These are phyloP conservation scores for Chelonus formosanus DNA, from an alignment of 2,888 invertebrate genomes.

Conservation along the genomic window DNA sequence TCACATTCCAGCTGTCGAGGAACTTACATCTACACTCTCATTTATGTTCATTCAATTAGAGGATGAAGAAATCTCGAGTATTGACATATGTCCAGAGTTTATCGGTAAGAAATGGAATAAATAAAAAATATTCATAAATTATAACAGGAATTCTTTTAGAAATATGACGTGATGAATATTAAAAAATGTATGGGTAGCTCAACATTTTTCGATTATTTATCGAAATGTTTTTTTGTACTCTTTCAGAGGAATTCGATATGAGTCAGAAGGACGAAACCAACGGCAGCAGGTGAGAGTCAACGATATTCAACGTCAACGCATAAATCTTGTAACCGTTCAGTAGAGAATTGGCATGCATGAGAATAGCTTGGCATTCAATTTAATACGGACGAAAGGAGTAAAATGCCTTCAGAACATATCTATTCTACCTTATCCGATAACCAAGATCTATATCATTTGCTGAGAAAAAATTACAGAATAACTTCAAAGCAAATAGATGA, in stretches of 20 bases:
- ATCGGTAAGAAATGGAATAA: neutral
- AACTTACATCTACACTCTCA: constrained; percentile 11
- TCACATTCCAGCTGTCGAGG: constrained; percentile 22
- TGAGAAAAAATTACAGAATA: neutral
- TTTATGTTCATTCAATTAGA: constrained; percentile 22
- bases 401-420: constrained; percentile 58
- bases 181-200: neutral
- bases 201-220: constrained; percentile 5
- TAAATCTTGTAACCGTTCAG: constrained; percentile 54
- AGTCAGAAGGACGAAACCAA: constrained; percentile 14
- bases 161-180: neutral
- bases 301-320: constrained; percentile 56
- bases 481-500: no score
- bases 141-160: neutral
- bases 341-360: constrained; percentile 63
- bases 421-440: constrained; percentile 60
- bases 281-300: constrained; percentile 43
- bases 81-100: no score
- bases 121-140: neutral
- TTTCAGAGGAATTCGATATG: constrained; percentile 1
- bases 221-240: constrained; percentile 3
- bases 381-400: constrained; percentile 59
- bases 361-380: constrained; percentile 62
- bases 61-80: neutral
- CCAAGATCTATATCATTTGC: constrained; percentile 56